Conservation (phyloP, 2,113 vertebrate genomes). For the Ia io region DNA sequence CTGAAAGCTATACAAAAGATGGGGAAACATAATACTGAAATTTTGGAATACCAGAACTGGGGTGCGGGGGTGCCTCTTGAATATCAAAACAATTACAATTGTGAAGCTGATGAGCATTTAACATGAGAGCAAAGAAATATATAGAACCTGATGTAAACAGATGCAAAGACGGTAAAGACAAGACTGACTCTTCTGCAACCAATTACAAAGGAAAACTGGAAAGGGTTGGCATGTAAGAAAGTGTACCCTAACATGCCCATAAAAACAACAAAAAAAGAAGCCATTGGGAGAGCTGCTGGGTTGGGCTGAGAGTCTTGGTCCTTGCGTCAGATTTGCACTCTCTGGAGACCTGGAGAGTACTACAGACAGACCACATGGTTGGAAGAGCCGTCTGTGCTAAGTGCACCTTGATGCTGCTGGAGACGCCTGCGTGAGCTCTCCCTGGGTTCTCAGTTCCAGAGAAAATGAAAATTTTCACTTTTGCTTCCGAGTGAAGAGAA, state of each 20-base stretch:
- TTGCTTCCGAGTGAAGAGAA: background rate
- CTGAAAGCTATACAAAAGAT: background rate
- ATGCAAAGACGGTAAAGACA: background rate
- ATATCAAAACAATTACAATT: background rate
- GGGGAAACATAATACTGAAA: background rate
- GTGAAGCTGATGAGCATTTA: background rate
- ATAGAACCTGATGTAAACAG: background rate
- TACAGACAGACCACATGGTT: accelerated
- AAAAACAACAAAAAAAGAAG: background rate
- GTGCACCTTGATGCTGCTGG: background rate
- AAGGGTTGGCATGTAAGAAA: background rate
- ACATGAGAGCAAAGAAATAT: background rate
- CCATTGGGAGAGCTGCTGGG: background rate
- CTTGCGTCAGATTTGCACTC: background rate
- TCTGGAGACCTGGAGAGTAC: accelerated
- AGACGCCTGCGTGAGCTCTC: background rate
- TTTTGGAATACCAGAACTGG: background rate
- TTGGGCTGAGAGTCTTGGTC: background rate
- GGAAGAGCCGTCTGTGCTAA: background rate
- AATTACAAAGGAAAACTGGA: background rate
- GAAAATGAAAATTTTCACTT: constrained; percentile 26
- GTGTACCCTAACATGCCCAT: accelerated
- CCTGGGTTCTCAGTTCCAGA: background rate
- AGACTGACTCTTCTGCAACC: background rate
- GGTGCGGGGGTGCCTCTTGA: background rate